Conservation (phyloP, 2,797 vertebrate species). For the Myotis planiceps region DNA sequence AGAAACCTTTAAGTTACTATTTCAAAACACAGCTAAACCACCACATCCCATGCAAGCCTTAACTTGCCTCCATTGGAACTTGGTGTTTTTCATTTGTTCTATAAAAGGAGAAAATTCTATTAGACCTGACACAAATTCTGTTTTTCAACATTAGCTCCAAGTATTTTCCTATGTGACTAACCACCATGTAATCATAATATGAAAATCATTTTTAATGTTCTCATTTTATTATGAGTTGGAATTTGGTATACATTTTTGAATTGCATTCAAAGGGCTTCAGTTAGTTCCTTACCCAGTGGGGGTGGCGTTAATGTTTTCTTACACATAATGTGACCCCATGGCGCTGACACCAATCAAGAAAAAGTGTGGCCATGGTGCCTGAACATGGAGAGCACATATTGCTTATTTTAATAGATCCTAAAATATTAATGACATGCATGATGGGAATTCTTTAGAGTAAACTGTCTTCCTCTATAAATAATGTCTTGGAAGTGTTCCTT, state of each 20-base stretch:
- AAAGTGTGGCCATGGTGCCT: background rate
- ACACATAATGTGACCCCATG: background rate
- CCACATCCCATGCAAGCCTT: background rate
- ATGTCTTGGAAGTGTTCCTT: slow-evolving; percentile 63
- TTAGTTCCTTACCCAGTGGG: background rate
- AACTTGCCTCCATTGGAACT: background rate
- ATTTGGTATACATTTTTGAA: slow-evolving; percentile 1
- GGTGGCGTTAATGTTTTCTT: background rate
- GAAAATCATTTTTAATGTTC: slow-evolving; percentile 13
- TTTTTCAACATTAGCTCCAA: slow-evolving; percentile 11
- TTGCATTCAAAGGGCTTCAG: background rate
- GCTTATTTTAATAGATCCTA: slow-evolving; percentile 46
- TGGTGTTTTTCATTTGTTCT: slow-evolving; percentile 18
- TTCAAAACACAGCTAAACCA: background rate
- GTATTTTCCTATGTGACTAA: slow-evolving; percentile 4
- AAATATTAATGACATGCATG: slow-evolving; percentile 52
- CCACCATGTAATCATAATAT: background rate
- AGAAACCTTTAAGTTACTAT: background rate
- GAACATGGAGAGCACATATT: background rate
- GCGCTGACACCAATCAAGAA: background rate
- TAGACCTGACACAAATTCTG: background rate
- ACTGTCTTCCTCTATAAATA: slow-evolving; percentile 57
- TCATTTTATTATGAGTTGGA: slow-evolving; percentile 21
- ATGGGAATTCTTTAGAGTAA: slow-evolving; percentile 52
- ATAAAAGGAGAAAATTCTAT: background rate